Evolutionary conservation across 1,140 invertebrate species (phyloP).

Genomic region (Pogonus chalceus): DNA sequence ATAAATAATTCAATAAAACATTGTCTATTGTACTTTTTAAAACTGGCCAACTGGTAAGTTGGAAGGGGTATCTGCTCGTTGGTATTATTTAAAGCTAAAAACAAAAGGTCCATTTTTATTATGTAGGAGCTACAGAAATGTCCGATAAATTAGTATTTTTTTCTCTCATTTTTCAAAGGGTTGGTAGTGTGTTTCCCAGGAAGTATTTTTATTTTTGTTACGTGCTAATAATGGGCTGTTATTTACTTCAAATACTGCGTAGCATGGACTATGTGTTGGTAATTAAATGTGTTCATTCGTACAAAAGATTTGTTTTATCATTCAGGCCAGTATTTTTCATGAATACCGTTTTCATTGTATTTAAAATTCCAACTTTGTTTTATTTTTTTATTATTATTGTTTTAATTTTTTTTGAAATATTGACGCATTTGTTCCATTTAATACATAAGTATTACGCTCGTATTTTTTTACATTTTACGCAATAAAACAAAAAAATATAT

Average conservation of each 20-base stretch:
- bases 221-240: conserved; percentile 2
- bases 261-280: neutral
- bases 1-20: too few species aligned
- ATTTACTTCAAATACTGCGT: conserved; percentile 1
- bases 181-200: neutral
- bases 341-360: too few species aligned
- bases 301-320: conserved; percentile 3
- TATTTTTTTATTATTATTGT: too few species aligned
- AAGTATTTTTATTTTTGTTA: conserved; percentile 1
- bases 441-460: too few species aligned
- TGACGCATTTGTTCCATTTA: too few species aligned
- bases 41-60: neutral
- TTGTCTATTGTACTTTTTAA: neutral
- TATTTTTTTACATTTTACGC: too few species aligned
- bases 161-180: neutral
- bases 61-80: neutral
- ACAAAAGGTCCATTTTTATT: conserved; percentile 6
- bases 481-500: too few species aligned
- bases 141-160: conserved; percentile 7
- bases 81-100: conserved; percentile 5
- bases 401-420: too few species aligned
- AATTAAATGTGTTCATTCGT: conserved; percentile 1
- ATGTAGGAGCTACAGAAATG: neutral
- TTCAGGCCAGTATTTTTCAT: too few species aligned
- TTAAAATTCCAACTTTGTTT: too few species aligned